phyloP scores from a whole-genome alignment of 2,113 vertebrate genomes.

The Regulus satrapa region DNA sequence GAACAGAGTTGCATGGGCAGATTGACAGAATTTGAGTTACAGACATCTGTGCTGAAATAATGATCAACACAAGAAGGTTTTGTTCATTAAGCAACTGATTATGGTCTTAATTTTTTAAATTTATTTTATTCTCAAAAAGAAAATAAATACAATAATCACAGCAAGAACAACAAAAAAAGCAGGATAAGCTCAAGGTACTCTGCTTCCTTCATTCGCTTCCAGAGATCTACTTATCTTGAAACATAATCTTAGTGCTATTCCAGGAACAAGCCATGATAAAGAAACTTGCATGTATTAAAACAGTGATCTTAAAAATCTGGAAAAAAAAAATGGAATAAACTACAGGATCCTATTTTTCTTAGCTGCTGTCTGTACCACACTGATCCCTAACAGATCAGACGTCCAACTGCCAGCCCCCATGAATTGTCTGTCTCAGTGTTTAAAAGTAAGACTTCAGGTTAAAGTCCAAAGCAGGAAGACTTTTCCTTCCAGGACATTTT shows the following conservation, averaged over 20 bases:
- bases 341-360: background rate
- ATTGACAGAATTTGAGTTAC: slow-evolving; percentile 60
- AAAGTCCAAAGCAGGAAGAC: background rate
- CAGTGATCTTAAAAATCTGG: background rate
- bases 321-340: background rate
- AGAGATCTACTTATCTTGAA: background rate
- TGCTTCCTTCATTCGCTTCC: background rate
- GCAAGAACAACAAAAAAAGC: background rate
- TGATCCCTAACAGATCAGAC: background rate
- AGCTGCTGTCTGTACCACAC: background rate
- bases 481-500: background rate
- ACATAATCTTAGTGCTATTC: background rate
- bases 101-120: background rate
- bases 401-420: background rate
- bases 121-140: slow-evolving; percentile 23
- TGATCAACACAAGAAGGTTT: slow-evolving; percentile 32
- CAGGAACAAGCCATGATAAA: background rate
- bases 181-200: background rate
- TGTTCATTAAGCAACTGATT: slow-evolving; percentile 8
- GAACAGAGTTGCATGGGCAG: slow-evolving; percentile 70
- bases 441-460: background rate
- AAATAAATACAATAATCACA: background rate
- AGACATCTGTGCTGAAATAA: slow-evolving; percentile 70
- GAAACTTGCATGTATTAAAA: background rate
- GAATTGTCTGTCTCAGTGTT: background rate